Percentiles rank a stretch among this genome's conserved stretches.
Evolutionary conservation across 2,888 invertebrate genomes (phyloP).

Genomic region (Galeruca laticollis): DNA sequence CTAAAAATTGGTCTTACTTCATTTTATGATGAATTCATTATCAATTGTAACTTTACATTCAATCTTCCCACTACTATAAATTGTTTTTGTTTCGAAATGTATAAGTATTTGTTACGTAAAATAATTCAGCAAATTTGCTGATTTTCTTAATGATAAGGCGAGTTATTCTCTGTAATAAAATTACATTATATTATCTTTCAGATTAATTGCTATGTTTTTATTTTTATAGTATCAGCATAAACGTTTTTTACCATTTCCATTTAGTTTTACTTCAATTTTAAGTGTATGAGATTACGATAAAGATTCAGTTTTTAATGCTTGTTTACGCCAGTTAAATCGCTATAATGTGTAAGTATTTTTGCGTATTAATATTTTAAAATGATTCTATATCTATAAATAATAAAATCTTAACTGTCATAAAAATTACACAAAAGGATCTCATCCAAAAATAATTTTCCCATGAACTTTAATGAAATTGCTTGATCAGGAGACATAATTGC

Average conservation of each 20-base stretch:
- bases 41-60: neutral
- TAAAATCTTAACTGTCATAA: too few species aligned
- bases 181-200: slow-evolving; percentile 2
- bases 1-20: too few species aligned
- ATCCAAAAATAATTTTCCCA: too few species aligned
- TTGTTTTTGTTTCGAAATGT: neutral
- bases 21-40: too few species aligned
- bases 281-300: neutral
- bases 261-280: neutral
- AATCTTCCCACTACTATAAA: neutral
- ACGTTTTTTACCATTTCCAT: neutral
- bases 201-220: neutral
- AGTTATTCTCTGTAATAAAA: neutral
- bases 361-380: too few species aligned
- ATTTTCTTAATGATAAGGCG: slow-evolving; percentile 1
- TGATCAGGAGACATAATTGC: too few species aligned
- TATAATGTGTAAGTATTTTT: neutral
- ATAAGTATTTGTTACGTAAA: neutral
- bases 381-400: too few species aligned
- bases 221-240: neutral
- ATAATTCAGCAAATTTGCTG: neutral
- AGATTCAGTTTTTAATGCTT: too few species aligned
- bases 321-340: neutral
- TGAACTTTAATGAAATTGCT: too few species aligned
- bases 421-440: too few species aligned